phyloP scores from a whole-genome alignment of 2,113 vertebrate genomes.

The Hemiscyllium ocellatum region DNA sequence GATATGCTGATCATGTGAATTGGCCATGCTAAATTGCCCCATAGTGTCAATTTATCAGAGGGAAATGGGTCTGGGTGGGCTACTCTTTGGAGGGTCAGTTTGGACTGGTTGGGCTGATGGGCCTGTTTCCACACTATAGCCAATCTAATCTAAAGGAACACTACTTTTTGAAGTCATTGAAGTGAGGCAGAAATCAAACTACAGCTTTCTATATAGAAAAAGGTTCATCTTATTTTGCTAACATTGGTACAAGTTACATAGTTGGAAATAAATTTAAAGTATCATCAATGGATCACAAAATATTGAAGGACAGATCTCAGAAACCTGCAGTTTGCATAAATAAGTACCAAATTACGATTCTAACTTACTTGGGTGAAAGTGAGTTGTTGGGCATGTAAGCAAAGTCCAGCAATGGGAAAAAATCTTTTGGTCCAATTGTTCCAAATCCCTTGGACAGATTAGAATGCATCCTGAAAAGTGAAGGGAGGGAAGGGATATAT shows the following conservation, averaged over 20 bases:
- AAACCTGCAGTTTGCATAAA: neutral
- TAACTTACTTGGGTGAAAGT: conserved; percentile 68
- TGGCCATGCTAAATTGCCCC: no score
- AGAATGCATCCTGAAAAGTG: conserved; percentile 67
- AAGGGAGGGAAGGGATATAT: neutral
- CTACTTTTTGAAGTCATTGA: neutral
- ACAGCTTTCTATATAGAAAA: neutral
- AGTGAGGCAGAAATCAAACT: neutral
- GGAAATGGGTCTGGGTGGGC: no score
- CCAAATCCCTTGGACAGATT: conserved; percentile 92
- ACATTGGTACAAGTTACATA: neutral
- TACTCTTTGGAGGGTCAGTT: no score
- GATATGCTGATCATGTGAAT: no score
- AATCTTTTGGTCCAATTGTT: conserved; percentile 89
- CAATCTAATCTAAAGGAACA: no score
- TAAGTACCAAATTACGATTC: neutral
- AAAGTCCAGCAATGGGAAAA: conserved; percentile 92
- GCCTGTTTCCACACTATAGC: no score
- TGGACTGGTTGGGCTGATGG: no score
- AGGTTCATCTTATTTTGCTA: neutral
- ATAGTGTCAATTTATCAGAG: no score
- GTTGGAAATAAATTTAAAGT: neutral
- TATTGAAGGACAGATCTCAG: neutral
- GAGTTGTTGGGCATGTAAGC: conserved; percentile 96
- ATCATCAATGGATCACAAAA: neutral